Percentiles rank a stretch among this genome's conserved stretches.
Conservation (phyloP, 2,797 vertebrate genomes). For the Anisognathus igniventris region DNA sequence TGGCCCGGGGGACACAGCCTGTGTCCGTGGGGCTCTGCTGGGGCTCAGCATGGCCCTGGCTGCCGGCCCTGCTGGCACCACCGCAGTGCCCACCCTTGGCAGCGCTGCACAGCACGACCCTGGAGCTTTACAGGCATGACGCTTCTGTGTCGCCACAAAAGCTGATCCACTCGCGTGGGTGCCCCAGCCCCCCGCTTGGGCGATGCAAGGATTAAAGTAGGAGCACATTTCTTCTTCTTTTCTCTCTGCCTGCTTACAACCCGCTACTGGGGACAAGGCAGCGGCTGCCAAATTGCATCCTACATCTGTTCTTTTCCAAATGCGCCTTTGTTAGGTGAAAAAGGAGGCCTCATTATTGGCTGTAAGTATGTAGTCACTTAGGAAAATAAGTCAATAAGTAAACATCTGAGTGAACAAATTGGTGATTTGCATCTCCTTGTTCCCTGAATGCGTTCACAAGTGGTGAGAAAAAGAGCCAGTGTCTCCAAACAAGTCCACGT, state of each 20-base stretch:
- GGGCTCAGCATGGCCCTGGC: background rate
- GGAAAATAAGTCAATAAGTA: conserved; percentile 51
- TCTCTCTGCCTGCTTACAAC: background rate
- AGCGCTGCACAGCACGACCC: rapidly evolving
- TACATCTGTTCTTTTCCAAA: conserved; percentile 47
- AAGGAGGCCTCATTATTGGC: conserved; percentile 27
- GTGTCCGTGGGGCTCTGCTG: background rate
- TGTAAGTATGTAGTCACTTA: conserved; percentile 41
- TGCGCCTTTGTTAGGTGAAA: conserved; percentile 27
- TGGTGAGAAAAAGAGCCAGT: conserved; percentile 10
- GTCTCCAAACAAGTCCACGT: conserved; percentile 33
- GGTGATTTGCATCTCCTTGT: conserved; percentile 55
- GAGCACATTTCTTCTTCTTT: background rate
- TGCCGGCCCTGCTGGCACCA: background rate
- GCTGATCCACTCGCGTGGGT: background rate
- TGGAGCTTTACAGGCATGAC: rapidly evolving
- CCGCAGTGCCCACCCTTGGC: rapidly evolving
- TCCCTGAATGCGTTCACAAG: conserved; percentile 3
- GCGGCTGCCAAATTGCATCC: conserved; percentile 45
- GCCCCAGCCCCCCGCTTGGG: background rate
- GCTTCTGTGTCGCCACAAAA: background rate
- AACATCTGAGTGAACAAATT: conserved; percentile 56
- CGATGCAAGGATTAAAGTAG: background rate
- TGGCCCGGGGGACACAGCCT: rapidly evolving
- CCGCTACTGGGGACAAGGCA: background rate